Evolutionary conservation across 1,140 invertebrate species (phyloP).

Genomic region (Drosophila aff.): DNA sequence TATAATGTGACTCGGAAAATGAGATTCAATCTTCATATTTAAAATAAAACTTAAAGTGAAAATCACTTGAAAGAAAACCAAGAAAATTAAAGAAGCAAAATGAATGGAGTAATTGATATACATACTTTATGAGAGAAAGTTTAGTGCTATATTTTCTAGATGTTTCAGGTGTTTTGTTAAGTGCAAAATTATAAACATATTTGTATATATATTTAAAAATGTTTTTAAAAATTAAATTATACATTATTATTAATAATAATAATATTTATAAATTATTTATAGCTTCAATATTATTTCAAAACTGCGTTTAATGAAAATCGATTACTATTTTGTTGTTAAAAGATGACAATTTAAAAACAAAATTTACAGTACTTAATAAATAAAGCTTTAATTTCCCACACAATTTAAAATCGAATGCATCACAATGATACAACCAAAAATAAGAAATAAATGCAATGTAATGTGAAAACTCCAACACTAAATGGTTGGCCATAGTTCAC

Average conservation of each 20-base stretch:
- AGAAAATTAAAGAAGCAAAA: not conserved
- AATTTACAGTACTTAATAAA: not conserved
- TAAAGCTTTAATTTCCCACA: not conserved
- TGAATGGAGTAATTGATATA: no score
- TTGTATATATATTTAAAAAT: no score
- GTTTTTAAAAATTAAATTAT: no score
- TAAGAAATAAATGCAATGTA: not conserved
- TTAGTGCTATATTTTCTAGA: no score
- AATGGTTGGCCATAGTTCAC: constrained; percentile 2
- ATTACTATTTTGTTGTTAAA: not conserved
- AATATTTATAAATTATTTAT: no score
- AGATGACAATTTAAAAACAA: not conserved
- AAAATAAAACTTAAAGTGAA: no score
- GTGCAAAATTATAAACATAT: no score
- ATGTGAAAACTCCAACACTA: not conserved
- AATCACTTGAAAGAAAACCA: not conserved
- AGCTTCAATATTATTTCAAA: not conserved
- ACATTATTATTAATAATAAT: no score
- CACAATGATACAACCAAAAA: not conserved
- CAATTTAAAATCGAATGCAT: not conserved
- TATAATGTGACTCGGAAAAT: not conserved
- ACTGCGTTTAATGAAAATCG: no score
- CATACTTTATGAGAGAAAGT: no score
- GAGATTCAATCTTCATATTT: no score
- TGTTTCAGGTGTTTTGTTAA: no score